Evolutionary conservation across 2,888 invertebrate species (phyloP).

Genomic region (Heliconius sara): DNA sequence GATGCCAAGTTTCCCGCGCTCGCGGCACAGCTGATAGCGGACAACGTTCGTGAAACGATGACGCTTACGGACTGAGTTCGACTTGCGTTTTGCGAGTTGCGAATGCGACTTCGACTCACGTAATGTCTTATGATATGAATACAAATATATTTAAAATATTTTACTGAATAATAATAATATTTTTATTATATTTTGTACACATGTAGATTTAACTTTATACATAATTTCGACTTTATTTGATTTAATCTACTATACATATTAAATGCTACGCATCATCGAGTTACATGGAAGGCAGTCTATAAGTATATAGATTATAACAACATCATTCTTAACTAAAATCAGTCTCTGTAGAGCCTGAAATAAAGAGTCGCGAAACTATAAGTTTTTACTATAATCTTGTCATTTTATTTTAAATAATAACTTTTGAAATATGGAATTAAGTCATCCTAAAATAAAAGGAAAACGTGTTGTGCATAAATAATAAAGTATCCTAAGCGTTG

Average conservation of each 20-base stretch:
- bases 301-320: no score
- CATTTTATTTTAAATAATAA: not conserved
- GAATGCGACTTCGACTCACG: constrained; percentile 18
- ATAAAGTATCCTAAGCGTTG: not conserved
- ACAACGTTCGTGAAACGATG: constrained; percentile 59
- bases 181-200: not conserved
- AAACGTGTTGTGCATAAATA: not conserved
- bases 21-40: constrained; percentile 52
- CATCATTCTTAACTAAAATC: no score
- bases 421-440: not conserved
- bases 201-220: not conserved
- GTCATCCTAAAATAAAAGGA: not conserved
- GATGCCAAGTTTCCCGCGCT: constrained; percentile 72
- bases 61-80: constrained; percentile 59
- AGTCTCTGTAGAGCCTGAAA: no score
- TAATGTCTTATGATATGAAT: constrained; percentile 39
- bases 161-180: constrained; percentile 25
- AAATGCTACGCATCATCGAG: no score
- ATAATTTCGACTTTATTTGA: not conserved
- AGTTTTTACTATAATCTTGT: no score
- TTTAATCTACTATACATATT: no score
- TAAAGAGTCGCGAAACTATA: no score
- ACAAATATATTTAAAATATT: constrained; percentile 24
- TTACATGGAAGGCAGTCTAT: no score
- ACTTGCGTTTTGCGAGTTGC: not conserved